Evolutionary conservation across 2,113 vertebrate genomes (phyloP).

Genomic region (Pelvicachromis taeniatus): DNA sequence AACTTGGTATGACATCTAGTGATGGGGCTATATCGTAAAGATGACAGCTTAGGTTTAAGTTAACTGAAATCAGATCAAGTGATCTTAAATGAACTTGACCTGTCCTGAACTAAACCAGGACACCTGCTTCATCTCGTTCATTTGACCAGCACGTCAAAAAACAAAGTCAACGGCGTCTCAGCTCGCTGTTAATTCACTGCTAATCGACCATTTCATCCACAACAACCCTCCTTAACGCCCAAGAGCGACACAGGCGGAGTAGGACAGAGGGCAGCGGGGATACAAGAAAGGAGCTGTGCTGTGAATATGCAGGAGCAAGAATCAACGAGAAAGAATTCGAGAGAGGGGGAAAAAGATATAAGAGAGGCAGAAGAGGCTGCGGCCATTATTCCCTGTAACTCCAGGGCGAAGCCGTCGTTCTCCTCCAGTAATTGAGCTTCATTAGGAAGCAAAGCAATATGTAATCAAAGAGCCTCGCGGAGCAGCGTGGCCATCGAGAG

Average conservation of each 20-base stretch:
- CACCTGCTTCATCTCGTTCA: neutral
- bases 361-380: neutral
- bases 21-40: neutral
- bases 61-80: neutral
- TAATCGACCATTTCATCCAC: slow-evolving; percentile 14
- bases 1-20: neutral
- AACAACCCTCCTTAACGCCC: neutral
- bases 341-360: neutral
- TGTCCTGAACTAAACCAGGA: neutral
- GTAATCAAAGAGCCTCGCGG: slow-evolving; percentile 63
- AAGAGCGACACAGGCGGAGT: neutral
- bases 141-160: neutral
- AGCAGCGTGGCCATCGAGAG: slow-evolving; percentile 29
- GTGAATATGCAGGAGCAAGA: neutral
- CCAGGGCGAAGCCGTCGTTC: slow-evolving; percentile 43
- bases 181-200: neutral
- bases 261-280: neutral
- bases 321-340: neutral
- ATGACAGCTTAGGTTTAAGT: neutral
- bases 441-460: slow-evolving; percentile 65
- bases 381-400: slow-evolving; percentile 42
- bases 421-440: slow-evolving; percentile 61
- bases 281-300: neutral
- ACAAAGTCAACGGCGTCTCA: neutral
- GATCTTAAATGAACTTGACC: neutral